Evolutionary conservation across 2,113 vertebrate genomes (phyloP).

Genomic region (Burhinus bistriatus): DNA sequence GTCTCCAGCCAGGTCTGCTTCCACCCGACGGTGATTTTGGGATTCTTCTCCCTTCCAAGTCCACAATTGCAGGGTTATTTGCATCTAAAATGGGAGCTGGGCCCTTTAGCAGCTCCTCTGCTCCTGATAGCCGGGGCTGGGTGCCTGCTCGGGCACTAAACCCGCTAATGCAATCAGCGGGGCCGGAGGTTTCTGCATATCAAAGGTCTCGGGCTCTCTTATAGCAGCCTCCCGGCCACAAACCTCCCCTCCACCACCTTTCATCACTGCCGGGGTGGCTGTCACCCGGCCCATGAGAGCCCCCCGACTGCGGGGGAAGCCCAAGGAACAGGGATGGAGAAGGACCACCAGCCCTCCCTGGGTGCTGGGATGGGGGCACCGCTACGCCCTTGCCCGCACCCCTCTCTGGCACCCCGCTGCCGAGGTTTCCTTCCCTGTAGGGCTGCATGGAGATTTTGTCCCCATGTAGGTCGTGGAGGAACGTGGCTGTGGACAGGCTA

Average conservation of each 20-base stretch:
- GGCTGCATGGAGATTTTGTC: neutral
- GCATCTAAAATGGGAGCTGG: slow-evolving; percentile 40
- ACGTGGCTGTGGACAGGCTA: neutral
- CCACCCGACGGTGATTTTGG: neutral
- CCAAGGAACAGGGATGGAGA: neutral
- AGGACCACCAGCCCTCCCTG: neutral
- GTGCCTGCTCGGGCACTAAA: slow-evolving; percentile 30
- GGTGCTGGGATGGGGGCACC: neutral
- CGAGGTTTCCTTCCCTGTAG: neutral
- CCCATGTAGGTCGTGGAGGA: no score
- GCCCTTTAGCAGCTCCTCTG: slow-evolving; percentile 28
- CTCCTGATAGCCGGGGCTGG: slow-evolving; percentile 11
- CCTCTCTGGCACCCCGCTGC: neutral
- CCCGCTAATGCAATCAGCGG: slow-evolving; percentile 46
- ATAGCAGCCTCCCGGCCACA: neutral
- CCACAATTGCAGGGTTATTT: slow-evolving; percentile 55
- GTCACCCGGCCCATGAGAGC: neutral
- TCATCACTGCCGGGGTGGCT: neutral
- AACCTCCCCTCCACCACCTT: neutral
- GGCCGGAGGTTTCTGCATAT: slow-evolving; percentile 11
- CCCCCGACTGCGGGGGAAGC: neutral
- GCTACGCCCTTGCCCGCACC: neutral
- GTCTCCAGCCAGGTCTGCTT: slow-evolving; percentile 9
- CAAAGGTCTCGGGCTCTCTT: slow-evolving; percentile 21
- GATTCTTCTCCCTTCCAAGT: slow-evolving; percentile 15